Base-by-base conservation (phyloP, 2,888 invertebrate species). In the Mechanitis mazaeus region DNA sequence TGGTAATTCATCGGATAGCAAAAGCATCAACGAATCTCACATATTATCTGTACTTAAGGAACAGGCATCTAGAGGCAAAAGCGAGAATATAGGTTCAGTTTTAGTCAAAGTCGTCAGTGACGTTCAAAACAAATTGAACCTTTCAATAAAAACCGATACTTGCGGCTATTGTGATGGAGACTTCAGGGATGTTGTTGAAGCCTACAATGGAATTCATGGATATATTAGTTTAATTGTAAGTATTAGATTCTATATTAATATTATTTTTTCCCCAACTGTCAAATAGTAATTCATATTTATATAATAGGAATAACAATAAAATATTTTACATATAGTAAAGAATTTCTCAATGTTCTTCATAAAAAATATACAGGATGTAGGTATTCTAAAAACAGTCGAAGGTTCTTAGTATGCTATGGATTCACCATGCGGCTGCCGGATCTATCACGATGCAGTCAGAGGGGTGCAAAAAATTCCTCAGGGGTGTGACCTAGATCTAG, bases 151-250 rank as follows among this genome's bases (percentile, higher is more conserved):
- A 45, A 76, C 81, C 1, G 84, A 85, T 35, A 74, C 78, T 0
- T 90, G 90, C 54, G 86, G 87, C 55, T 93, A 93, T 78, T 94
- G 94, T 69, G 91, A 91, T 45, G 92, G 93, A 0, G 87, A 88
- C 56, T 87, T 93, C 59, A 86, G 92, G 63, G 91, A 93, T 57
- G 83, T 94, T 54, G 87, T 94, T 33, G 80, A 90, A 38, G 87
- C 88, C 0, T 96, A 96, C 80, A 92, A 93, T 55, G 82, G 93
- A 46, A 91, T 94, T 60, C 97, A 98, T 80, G 96, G 96, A 64
- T 96, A 95, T 80, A 92, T 95, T 64, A 95, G 96, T 53, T 89
- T 97, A 38, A 81, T 94, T 79, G 96, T 97, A 75, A 86, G 92
- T 90, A 61, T 50, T 9, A 50, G 6, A 11, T 9, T 11, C 7